A percentile compares a stretch with the other conserved stretches of the same genome.
These are phyloP conservation scores for Bufo bufo DNA, from an alignment of 2,113 vertebrate genomes.

Conservation along the genomic window DNA sequence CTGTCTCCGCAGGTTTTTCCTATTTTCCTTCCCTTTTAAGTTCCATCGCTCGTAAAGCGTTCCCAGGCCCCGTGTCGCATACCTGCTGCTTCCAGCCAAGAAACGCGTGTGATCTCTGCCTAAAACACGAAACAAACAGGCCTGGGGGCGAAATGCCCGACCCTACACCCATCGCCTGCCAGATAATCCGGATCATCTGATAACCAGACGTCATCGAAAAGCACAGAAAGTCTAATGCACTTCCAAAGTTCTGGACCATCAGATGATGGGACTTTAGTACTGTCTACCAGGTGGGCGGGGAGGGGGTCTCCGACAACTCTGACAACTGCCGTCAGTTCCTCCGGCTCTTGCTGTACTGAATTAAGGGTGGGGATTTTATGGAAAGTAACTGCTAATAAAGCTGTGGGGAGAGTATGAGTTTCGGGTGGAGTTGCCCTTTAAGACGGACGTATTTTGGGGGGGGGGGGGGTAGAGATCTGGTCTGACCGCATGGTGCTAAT, in stretches of 20 bases:
- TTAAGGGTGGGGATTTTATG: no score
- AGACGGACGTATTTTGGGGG: background rate
- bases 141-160: background rate
- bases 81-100: background rate
- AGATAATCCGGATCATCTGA: no score
- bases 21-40: background rate
- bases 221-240: no score
- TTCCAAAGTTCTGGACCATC: no score
- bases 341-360: no score
- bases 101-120: background rate
- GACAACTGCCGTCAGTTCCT: no score
- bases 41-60: background rate
- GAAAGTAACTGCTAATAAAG: no score
- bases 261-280: no score
- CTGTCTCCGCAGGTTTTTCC: slow-evolving; percentile 12
- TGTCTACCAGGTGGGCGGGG: no score
- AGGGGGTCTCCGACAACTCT: no score
- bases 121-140: background rate
- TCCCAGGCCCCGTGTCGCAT: background rate
- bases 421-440: background rate
- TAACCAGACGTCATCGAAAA: no score
- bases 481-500: background rate
- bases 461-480: background rate
- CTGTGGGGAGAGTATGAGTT: background rate
- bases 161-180: background rate